Percentiles rank a stretch among this genome's conserved stretches.
Evolutionary conservation across 2,888 invertebrate genomes (phyloP).

Genomic region (Podotricha telesiphe): DNA sequence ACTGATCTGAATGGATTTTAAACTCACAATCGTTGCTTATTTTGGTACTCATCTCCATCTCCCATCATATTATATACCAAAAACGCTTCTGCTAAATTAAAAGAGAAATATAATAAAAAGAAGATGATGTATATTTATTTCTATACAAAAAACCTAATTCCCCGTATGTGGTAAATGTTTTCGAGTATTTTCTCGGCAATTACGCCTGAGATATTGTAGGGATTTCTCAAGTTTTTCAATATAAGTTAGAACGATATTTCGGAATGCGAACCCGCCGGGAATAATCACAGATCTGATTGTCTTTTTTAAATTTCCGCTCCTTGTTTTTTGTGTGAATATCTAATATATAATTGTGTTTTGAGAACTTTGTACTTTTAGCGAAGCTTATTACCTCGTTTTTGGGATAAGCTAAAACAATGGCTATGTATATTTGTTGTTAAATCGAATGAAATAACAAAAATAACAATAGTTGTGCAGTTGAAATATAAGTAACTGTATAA

Average conservation of each 20-base stretch:
- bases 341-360: conserved; percentile 9
- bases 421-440: too few relatives aligned
- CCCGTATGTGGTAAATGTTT: conserved; percentile 39
- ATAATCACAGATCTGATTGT: conserved; percentile 36
- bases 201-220: conserved; percentile 44
- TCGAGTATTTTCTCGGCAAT: conserved; percentile 44
- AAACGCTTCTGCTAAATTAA: not conserved
- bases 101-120: not conserved
- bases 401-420: too few relatives aligned
- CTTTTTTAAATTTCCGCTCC: conserved; percentile 26
- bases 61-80: too few relatives aligned
- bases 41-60: too few relatives aligned
- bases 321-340: conserved; percentile 20
- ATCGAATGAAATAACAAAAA: too few relatives aligned
- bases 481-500: too few relatives aligned
- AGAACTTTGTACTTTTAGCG: not conserved
- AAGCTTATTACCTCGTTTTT: not conserved
- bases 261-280: conserved; percentile 40
- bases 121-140: not conserved
- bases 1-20: too few relatives aligned
- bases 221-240: conserved; percentile 51
- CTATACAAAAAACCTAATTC: conserved; percentile 19
- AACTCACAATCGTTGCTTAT: too few relatives aligned
- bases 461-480: too few relatives aligned
- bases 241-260: conserved; percentile 48